Percentiles rank a stretch among this genome's conserved stretches.
Conservation (phyloP, 2,797 vertebrate genomes). For the Thripadectes ignobilis region DNA sequence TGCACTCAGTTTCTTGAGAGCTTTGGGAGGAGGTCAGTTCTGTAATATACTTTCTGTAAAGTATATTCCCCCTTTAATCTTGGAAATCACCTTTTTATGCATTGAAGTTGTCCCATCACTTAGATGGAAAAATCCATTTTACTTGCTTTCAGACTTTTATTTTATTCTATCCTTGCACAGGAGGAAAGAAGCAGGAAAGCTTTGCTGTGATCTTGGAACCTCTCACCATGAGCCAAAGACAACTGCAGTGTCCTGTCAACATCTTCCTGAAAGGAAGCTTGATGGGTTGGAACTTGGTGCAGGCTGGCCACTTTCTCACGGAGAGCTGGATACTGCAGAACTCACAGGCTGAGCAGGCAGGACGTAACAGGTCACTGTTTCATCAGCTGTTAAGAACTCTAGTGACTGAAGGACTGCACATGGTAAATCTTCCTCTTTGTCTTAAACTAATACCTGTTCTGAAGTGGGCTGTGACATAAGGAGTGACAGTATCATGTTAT, state of each 20-base stretch:
- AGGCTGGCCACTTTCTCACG: conserved; percentile 54
- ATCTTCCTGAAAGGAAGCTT: conserved; percentile 82
- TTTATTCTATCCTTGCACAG: conserved; percentile 42
- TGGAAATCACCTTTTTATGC: neutral
- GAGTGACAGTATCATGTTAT: neutral
- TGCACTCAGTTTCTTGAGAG: neutral
- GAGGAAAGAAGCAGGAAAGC: conserved; percentile 50
- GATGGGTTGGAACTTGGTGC: conserved; percentile 72
- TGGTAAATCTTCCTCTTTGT: conserved; percentile 78
- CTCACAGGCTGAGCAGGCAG: neutral
- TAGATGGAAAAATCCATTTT: neutral
- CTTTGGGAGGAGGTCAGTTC: neutral
- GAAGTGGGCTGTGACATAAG: neutral
- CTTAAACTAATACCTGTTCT: neutral
- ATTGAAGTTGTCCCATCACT: neutral
- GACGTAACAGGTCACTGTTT: conserved; percentile 53
- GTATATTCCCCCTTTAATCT: neutral
- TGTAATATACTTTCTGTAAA: neutral
- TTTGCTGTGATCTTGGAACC: conserved; percentile 84
- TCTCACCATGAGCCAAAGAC: conserved; percentile 78
- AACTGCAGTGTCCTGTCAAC: conserved; percentile 72
- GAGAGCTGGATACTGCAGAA: conserved; percentile 87
- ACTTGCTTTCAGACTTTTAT: neutral
- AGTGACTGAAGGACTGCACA: conserved; percentile 68
- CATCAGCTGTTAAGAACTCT: conserved; percentile 77